Base-by-base conservation (phyloP, 2,797 vertebrate species). In the Eurystomus glaucurus region DNA sequence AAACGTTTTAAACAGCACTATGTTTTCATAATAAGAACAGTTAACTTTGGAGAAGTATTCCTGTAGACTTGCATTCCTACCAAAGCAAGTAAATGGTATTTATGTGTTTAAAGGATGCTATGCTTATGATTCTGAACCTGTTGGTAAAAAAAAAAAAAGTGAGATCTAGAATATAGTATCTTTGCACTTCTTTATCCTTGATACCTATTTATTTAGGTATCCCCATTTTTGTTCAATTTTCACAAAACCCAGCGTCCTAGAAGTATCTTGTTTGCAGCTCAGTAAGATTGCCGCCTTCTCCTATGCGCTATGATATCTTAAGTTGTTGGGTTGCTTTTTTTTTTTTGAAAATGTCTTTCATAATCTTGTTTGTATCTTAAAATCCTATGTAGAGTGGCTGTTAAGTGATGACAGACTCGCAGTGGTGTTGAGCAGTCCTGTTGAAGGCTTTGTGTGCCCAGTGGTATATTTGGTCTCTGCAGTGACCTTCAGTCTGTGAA, bases 401-500 rank as follows among this genome's bases (percentile, higher is more conserved):
- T 46, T 16, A 14, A 28, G 81, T 4, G 61, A 6, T 75, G 87
- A 23, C 21, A 68, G 72, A 3, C 22, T 57, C 0, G 23, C 39
- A 3, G 31, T 20, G 75, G 45, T 1, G 3, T n/a, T 79, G 14
- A 76, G 78, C 78, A 25, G 4, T 2, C 65, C 61, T 48, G 66
- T 19, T 78, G 65, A 25, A 22, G 35, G 35, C 25, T 1, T 14
- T 0, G 21, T 25, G 50, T 82, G 66, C 74, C 70, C 13, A 33
- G 9, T 2, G 3, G 13, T 5, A 1, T 3, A 6, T 25, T 39
- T 0, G 0, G 10, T n/a, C 55, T 72, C 33, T 50, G 45, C 41
- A 16, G 46, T 33, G 85, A 72, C 90, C 92, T 76, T 79, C 71
- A 9, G 2, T 3, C 39, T 37, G 26, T 43, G 65, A 31, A 28